Base-by-base conservation (phyloP, 2,797 vertebrate species). In the Alfaro cultratus region DNA sequence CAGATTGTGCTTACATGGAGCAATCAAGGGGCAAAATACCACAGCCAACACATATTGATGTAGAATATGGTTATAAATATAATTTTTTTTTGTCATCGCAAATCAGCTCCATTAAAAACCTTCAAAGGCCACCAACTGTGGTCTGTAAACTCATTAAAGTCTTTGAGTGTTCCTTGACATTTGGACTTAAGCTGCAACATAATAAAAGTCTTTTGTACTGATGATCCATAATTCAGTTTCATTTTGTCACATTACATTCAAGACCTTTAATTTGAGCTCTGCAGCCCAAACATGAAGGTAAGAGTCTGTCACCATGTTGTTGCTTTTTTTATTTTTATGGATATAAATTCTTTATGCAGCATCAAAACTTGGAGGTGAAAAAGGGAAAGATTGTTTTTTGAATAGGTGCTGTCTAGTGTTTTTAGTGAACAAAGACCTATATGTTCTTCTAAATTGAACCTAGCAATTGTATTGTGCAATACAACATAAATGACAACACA, bases 151-250 rank as follows among this genome's bases (percentile, higher is more conserved):
- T 83, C 64, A 49, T 88, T 88, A 80, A 87, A 83, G 75, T 83
- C 29, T 77, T 16, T 73, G 72, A 77, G 64, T 80, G 71, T 85
- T 77, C 84, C 78, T 73, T 5, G 76, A 86, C 21, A 55, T 90
- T 94, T 92, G 92, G 86, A 87, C 85, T 92, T 84, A 81, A 46
- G 55, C 84, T 78, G 75, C n/a, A 9, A 46, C n/a, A 87, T 83
- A 77, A 85, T 92, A 89, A 85, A 91, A 81, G 85, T 91, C 78
- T 85, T 83, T 74, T 80, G 77, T 83, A 77, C 88, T 88, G 89
- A 91, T 83, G 89, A 95, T 93, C 86, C 91, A 93, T 95, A 93
- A 94, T 95, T 93, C 91, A 92, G 83, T 81, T 92, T 93, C 85
- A 93, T 94, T 94, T 93, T 85, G 88, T 90, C 83, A 88, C 86